Percentiles rank a stretch among this genome's conserved stretches.
These are phyloP conservation scores for Periophthalmus magnuspinnatus DNA, from an alignment of 2,797 vertebrate genomes.

Conservation along the genomic window DNA sequence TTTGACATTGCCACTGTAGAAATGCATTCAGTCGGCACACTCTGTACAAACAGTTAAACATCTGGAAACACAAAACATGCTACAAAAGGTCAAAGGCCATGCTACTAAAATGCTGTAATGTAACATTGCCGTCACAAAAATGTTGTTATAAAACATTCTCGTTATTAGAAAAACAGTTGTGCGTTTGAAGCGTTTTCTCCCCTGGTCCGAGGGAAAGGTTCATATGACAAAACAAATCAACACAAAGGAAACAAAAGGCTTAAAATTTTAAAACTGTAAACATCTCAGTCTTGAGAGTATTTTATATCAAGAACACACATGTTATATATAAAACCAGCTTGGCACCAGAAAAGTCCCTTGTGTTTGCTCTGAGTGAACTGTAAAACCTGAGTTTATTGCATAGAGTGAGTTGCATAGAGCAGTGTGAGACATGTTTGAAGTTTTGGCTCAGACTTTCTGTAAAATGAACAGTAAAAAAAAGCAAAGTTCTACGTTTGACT, in stretches of 20 bases:
- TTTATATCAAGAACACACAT: not conserved
- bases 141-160: too few relatives aligned
- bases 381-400: conserved; percentile 27
- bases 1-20: too few relatives aligned
- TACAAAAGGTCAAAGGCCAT: not conserved
- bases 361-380: conserved; percentile 3
- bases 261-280: not conserved
- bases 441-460: not conserved
- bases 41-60: not conserved
- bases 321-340: not conserved
- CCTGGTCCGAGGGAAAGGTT: not conserved
- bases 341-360: conserved; percentile 31
- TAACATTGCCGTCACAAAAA: not conserved
- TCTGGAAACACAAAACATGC: not conserved
- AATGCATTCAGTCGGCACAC: not conserved
- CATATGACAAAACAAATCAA: not conserved
- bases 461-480: conserved; percentile 4
- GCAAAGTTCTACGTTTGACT: conserved; percentile 30
- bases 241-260: not conserved
- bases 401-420: conserved; percentile 40
- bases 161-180: not conserved
- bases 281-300: not conserved
- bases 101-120: not conserved
- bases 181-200: not conserved
- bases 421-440: not conserved